Base-by-base conservation (phyloP, 2,888 invertebrate genomes). In the Ametastegia equiseti region DNA sequence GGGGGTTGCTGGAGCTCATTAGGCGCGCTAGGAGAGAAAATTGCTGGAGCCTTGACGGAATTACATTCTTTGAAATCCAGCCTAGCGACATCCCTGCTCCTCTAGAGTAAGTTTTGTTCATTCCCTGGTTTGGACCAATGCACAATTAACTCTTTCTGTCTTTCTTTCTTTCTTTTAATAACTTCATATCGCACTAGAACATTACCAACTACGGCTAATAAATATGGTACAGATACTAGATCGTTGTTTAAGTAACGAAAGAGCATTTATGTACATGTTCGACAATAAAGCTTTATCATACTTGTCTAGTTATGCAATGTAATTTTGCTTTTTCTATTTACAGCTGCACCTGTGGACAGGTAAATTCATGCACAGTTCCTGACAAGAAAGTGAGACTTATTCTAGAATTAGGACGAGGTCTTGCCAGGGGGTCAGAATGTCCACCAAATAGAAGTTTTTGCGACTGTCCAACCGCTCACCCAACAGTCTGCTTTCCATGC, bases 1-100 rank as follows among this genome's bases (percentile, higher is more conserved):
- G 92, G 63, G 93, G 93, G 11, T 92, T 94, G 80, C 87, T 94
- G 71, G 93, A 94, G 88, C 92, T 94, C 84, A 91, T 94, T 87
- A 92, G 93, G 13, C 90, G 94, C 4, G 92, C 93, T 54, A 88
- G 93, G 0, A 92, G 92, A 85, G 92, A 92, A 84, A 93, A 94
- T 88, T 87, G 89, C 88, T 93, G 93, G 92, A 92, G 92, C 81
- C 90, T 93, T 1, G 92, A 93, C 47, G 93, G 93, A 23, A 93
- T 94, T 84, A 92, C 92, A 86, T 94, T 94, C 89, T 92, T 91
- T 84, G 93, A 93, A 82, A 92, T 94, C 75, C 83, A 85, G 30
- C 86, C 88, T 13, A 82, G 82, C 3, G 88, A 90, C 80, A 90
- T 91, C 83, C 89, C 89, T 65, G 69, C 83, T 71, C 85, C 86